Evolutionary conservation across 2,888 invertebrate species (phyloP).

Genomic region (Coelopa pilipes): DNA sequence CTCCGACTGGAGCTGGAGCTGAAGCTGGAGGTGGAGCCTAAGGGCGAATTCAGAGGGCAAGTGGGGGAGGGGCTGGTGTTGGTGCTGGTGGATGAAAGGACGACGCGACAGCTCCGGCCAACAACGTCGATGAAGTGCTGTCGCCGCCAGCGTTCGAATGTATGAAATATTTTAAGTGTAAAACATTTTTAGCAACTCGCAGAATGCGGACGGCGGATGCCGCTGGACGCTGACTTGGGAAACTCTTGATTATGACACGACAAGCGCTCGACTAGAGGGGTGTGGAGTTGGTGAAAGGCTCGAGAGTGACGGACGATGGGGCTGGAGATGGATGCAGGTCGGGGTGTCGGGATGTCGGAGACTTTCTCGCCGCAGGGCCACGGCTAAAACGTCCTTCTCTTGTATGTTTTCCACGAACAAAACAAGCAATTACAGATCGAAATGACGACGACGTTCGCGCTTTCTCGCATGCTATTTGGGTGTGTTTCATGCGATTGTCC

Average conservation of each 20-base stretch:
- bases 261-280: not conserved
- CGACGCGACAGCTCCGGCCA: not conserved
- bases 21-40: not conserved
- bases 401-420: too few relatives aligned
- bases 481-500: too few relatives aligned
- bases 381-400: too few relatives aligned
- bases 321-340: too few relatives aligned
- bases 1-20: not conserved
- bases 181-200: conserved; percentile 9
- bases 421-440: too few relatives aligned
- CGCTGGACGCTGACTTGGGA: not conserved
- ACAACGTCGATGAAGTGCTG: too few relatives aligned
- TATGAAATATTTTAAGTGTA: conserved; percentile 23
- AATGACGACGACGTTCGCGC: too few relatives aligned
- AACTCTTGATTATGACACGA: conserved; percentile 1
- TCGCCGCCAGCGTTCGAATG: conserved; percentile 3
- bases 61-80: not conserved
- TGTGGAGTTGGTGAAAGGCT: not conserved
- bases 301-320: not conserved
- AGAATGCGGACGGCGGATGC: not conserved
- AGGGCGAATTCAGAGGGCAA: too few relatives aligned
- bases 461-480: too few relatives aligned
- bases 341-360: too few relatives aligned
- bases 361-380: too few relatives aligned
- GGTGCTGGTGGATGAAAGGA: not conserved